These are phyloP conservation scores for Fragum sueziense DNA, from an alignment of 2,888 invertebrate genomes.

Conservation along the genomic window DNA sequence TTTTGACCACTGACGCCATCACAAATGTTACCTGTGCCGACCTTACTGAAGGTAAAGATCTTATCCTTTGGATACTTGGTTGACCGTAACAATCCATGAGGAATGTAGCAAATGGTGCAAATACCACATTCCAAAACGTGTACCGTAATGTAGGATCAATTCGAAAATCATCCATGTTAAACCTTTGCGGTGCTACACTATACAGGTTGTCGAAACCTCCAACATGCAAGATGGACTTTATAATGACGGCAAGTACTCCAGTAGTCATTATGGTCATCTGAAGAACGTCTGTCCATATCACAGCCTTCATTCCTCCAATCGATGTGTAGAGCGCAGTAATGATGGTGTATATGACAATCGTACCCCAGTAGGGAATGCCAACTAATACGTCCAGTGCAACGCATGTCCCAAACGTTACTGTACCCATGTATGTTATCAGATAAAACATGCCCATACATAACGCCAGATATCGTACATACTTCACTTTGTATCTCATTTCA, in stretches of 20 bases:
- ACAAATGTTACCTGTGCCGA: background rate
- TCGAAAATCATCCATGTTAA: slow-evolving; percentile 23
- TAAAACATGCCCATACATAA: slow-evolving; percentile 20
- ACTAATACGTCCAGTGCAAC: slow-evolving; percentile 27
- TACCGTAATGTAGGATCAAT: slow-evolving; percentile 37
- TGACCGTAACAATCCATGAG: slow-evolving; percentile 23
- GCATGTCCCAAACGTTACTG: slow-evolving; percentile 28
- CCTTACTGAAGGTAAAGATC: slow-evolving; percentile 18
- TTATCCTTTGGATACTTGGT: slow-evolving; percentile 33
- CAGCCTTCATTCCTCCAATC: background rate
- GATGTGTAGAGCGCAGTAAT: background rate
- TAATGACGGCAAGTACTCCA: slow-evolving; percentile 23
- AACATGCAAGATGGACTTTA: slow-evolving; percentile 2
- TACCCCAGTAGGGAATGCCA: slow-evolving; percentile 34
- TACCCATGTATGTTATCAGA: slow-evolving; percentile 33
- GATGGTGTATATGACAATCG: slow-evolving; percentile 25
- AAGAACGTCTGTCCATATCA: slow-evolving; percentile 20
- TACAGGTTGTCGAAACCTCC: slow-evolving; percentile 8
- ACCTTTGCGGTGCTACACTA: slow-evolving; percentile 6
- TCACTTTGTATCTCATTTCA: slow-evolving; percentile 25
- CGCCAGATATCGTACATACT: slow-evolving; percentile 28
- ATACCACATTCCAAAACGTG: slow-evolving; percentile 20
- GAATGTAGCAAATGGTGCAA: slow-evolving; percentile 12
- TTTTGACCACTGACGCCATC: slow-evolving; percentile 15
- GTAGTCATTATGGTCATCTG: slow-evolving; percentile 33